Evolutionary conservation across 2,888 invertebrate genomes (phyloP).

Genomic region (Dolomedes plantarius): DNA sequence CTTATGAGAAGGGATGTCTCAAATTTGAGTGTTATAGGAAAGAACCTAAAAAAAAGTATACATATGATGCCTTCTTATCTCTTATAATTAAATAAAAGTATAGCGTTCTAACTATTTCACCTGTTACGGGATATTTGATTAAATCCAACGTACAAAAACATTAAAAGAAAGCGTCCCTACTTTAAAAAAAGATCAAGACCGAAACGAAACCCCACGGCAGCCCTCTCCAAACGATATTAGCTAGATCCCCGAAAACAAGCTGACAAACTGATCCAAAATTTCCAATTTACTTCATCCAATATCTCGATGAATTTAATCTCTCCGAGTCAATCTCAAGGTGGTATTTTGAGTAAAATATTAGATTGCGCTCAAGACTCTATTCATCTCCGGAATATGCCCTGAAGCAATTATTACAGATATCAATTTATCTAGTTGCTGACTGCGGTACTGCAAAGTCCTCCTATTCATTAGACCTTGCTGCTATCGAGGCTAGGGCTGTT

Average conservation of each 20-base stretch:
- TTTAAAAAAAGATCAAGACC: no score
- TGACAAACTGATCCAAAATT: neutral
- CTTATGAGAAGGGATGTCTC: no score
- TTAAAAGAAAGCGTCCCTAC: no score
- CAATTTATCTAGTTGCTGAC: neutral
- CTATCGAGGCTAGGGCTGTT: neutral
- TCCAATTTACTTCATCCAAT: neutral
- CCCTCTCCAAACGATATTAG: no score
- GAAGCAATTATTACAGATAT: neutral
- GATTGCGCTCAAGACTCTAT: neutral
- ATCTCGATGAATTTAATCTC: neutral
- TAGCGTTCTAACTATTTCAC: no score
- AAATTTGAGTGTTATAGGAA: no score
- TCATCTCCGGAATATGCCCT: neutral
- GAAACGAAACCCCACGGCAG: no score
- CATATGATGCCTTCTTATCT: no score
- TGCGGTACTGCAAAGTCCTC: neutral
- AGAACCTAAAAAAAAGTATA: no score
- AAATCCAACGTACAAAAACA: no score
- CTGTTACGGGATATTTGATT: no score
- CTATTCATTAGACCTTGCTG: neutral
- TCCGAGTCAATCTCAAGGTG: neutral
- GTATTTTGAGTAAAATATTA: conserved; percentile 4
- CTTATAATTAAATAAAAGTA: no score
- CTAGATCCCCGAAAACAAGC: neutral